These are phyloP conservation scores for Leptobrachium leishanense DNA, from an alignment of 2,113 vertebrate species.

Conservation along the genomic window DNA sequence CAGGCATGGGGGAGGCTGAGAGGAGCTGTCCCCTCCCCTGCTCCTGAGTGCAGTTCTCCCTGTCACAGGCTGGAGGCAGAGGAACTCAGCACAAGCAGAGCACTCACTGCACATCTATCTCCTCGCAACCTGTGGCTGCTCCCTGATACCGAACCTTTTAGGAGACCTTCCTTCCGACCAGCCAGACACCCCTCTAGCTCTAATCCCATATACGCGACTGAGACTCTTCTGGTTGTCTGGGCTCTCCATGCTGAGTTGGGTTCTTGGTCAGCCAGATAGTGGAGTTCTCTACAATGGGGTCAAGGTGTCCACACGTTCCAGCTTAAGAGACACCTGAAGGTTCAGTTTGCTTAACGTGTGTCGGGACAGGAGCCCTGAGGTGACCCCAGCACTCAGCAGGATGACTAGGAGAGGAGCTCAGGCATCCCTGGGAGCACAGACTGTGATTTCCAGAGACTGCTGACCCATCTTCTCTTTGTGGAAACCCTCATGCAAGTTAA, in stretches of 20 bases:
- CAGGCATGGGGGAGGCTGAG: slow-evolving; percentile 29
- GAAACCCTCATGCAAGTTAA: not conserved
- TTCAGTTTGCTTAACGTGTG: too few relatives aligned
- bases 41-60: slow-evolving; percentile 22
- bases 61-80: slow-evolving; percentile 17
- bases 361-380: too few relatives aligned
- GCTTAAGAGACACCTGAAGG: too few relatives aligned
- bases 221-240: too few relatives aligned
- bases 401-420: not conserved
- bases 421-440: not conserved
- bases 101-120: not conserved
- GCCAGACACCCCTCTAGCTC: too few relatives aligned
- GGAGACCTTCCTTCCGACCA: not conserved
- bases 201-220: too few relatives aligned
- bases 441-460: not conserved
- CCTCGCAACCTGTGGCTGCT: slow-evolving; percentile 16
- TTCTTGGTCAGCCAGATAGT: not conserved
- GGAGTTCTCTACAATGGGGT: not conserved
- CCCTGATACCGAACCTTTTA: not conserved
- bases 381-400: not conserved
- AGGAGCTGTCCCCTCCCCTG: slow-evolving; percentile 30
- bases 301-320: not conserved
- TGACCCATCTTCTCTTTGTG: not conserved
- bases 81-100: not conserved
- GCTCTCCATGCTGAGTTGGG: not conserved